Evolutionary conservation across 1,140 invertebrate genomes (phyloP).

Genomic region (Drusus annulatus): DNA sequence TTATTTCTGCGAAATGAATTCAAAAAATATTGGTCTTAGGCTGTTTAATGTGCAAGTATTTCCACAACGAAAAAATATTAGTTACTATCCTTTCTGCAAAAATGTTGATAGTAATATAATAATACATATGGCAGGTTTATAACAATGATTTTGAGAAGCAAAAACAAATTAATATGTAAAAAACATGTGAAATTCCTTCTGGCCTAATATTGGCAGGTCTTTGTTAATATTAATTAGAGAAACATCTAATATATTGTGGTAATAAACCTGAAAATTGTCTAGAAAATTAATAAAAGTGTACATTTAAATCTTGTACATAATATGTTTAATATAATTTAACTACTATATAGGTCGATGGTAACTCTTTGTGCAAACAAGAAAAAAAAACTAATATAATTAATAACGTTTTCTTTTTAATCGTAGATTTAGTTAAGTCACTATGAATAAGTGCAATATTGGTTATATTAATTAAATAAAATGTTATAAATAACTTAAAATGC

Average conservation of each 20-base stretch:
- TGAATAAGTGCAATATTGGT: constrained; percentile 58
- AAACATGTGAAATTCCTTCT: not conserved
- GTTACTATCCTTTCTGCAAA: too few relatives aligned
- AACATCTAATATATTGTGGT: too few relatives aligned
- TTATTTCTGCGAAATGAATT: too few relatives aligned
- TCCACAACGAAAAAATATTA: too few relatives aligned
- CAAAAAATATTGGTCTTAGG: too few relatives aligned
- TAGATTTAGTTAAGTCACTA: constrained; percentile 26
- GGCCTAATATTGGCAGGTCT: not conserved
- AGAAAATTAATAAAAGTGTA: constrained; percentile 5
- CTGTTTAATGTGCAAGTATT: too few relatives aligned
- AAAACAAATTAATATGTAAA: not conserved
- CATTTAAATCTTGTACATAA: constrained; percentile 14
- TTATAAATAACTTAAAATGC: constrained; percentile 24
- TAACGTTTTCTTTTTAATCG: constrained; percentile 9
- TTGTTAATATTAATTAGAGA: too few relatives aligned
- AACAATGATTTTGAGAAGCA: not conserved
- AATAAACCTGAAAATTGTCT: not conserved
- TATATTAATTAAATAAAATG: constrained; percentile 39
- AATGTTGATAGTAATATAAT: too few relatives aligned
- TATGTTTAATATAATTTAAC: constrained; percentile 8
- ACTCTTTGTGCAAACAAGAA: constrained; percentile 19
- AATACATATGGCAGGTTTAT: too few relatives aligned
- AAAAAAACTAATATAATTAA: constrained; percentile 6
- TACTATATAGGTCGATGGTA: constrained; percentile 32